Base-by-base conservation (phyloP, 2,797 vertebrate species). In the Pitangus sulphuratus region DNA sequence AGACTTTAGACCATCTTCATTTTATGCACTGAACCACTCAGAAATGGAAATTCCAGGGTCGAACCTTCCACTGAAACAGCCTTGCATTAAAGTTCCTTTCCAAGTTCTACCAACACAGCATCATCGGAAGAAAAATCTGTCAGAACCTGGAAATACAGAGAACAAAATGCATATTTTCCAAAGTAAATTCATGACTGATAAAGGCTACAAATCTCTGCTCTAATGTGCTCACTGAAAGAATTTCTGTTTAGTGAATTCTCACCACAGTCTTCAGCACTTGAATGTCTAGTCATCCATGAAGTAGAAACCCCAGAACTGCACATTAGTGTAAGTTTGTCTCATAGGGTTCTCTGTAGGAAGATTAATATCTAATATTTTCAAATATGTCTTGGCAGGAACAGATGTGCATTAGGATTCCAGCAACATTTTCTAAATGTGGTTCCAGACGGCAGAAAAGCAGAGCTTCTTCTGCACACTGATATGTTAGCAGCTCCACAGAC, bases 331-430 rank as follows among this genome's bases (percentile, higher is more conserved):
- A n/a, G 35, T 39, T 64, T 87, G 75, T 71, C 60, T 93, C 76
- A 44, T 39, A 78, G 58, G 18, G 16, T 64, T 88, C 76, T 85
- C 54, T 70, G 48, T 20, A 77, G 42, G 33, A 76, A 95, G 75
- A 90, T 78, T 84, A 65, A 85, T 84, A 92, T 71, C 60, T 76
- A 76, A 80, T 68, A 69, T 91, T 89, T 78, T 91, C 35, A 95
- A 92, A 84, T 72, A 69, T 28, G 3, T 62, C 61, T 92, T 89
- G 69, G 69, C 69, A 94, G 94, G 40, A 91, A 56, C 51, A 89
- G 68, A 65, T 72, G 45, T 12, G 2, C 45, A 47, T 92, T 90
- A 95, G 68, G 57, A 90, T 93, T 91, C 57, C 47, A 20, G 35
- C 18, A 90, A 83, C 40, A 51, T 91, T 93, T 92, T 94, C 85